phyloP scores from a whole-genome alignment of 2,113 vertebrate species.

The Spilogale gracilis region DNA sequence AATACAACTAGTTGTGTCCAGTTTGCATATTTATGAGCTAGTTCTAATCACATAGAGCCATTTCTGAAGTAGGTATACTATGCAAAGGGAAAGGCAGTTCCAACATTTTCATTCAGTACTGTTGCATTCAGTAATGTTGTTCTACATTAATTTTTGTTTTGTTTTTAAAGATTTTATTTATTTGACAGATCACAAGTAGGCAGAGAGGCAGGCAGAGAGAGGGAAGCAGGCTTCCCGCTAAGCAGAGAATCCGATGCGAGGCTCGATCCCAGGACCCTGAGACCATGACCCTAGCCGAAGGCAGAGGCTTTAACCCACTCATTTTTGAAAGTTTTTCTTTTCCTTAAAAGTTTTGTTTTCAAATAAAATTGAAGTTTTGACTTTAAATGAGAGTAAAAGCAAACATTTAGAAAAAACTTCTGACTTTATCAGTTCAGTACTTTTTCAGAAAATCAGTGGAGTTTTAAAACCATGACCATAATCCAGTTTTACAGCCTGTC shows the following conservation, averaged over 20 bases:
- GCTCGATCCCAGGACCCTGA: too few species aligned
- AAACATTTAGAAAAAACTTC: not conserved
- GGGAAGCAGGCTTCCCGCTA: too few species aligned
- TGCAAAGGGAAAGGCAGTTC: not conserved
- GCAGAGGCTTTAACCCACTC: not conserved
- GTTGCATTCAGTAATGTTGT: not conserved
- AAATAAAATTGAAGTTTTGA: not conserved
- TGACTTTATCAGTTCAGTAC: not conserved
- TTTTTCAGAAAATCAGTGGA: not conserved
- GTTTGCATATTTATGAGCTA: not conserved
- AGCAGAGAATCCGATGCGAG: too few species aligned
- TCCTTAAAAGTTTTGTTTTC: not conserved
- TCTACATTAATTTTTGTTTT: not conserved
- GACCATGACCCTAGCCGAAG: too few species aligned
- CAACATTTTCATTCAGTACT: not conserved
- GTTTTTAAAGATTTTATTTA: not conserved
- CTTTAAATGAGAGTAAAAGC: slow-evolving; percentile 34
- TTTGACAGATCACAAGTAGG: too few species aligned
- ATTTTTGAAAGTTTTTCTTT: not conserved
- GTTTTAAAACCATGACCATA: not conserved
- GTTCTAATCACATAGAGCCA: not conserved
- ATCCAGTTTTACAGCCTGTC: not conserved
- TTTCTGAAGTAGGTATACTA: not conserved
- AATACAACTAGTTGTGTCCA: not conserved
- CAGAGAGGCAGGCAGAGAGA: too few species aligned